Base-by-base conservation (phyloP, 2,888 invertebrate species). In the Strigamia crassipes region DNA sequence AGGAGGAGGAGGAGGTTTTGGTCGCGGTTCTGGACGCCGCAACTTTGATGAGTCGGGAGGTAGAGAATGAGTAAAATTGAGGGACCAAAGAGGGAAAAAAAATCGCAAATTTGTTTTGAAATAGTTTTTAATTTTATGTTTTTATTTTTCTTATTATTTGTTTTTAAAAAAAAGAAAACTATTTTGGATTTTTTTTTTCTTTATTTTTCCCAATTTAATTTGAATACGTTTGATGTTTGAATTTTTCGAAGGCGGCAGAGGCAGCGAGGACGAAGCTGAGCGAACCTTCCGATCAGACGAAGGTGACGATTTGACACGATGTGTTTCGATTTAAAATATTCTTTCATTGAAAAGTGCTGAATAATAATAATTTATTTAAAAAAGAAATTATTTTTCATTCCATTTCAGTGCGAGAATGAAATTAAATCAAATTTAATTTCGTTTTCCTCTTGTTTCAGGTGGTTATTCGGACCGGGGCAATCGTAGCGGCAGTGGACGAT, bases 401-500 rank as follows among this genome's bases (percentile, higher is more conserved):
- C 38, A 38, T 38, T 38, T 38, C 38, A 38, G 38, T 38, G 38
- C 10, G 38, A 31, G 41, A 38, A 38, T 79, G 6, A 13, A 31
- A 18, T 38, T 4, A 0, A 38, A 38, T 38, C 38, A 6, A 38
- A 38, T 10, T 46, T 51, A 21, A 31, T 21, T 5, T 18, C 6
- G 3, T 80, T 42, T 80, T n/a, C 12, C 27, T 27, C 27, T 34
- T 23, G 13, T 80, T 80, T 82, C 21, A 21, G 81, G 46, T 18
- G 34, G 79, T 23, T 79, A 79, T 66, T 51, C 73, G 23, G 81
- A 79, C 12, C 42, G 83, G 23, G 84, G 84, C 82, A 46, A 41
- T 27, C 38, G 83, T 10, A 83, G 84, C n/a, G 84, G 86, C 41
- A 88, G 88, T 13, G 87, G 88, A 80, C 86, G 85, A 27, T 79